Percentiles rank a stretch among this genome's conserved stretches.
Conservation (phyloP, 1,140 invertebrate genomes). For the Scylla paramamosain region DNA sequence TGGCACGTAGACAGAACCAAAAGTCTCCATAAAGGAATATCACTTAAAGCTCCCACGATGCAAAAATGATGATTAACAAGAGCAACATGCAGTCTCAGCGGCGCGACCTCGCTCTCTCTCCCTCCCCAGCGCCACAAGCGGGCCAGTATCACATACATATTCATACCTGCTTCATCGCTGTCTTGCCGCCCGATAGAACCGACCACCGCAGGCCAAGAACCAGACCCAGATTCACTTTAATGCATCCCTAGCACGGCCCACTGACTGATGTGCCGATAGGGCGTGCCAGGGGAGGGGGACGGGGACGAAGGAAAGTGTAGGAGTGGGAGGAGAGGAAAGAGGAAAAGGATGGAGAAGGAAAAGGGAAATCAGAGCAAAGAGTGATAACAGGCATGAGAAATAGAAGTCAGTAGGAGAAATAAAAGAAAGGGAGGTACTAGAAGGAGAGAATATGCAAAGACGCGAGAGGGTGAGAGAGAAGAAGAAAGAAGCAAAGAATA, state of each 20-base stretch:
- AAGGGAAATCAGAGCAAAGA: not conserved
- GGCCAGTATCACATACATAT: slow-evolving; percentile 54
- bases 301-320: not conserved
- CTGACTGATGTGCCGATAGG: not conserved
- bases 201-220: not conserved
- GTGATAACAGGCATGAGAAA: not conserved
- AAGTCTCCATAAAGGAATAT: not conserved
- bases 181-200: not conserved
- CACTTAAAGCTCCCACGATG: not conserved
- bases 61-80: slow-evolving; percentile 2
- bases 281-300: not conserved
- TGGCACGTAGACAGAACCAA: not conserved
- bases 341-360: not conserved
- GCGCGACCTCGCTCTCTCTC: not conserved
- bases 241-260: not conserved
- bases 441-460: not conserved
- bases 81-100: not conserved
- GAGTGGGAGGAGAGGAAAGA: not conserved
- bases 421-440: no score
- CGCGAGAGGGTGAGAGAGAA: not conserved
- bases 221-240: slow-evolving; percentile 22
- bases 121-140: not conserved
- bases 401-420: no score
- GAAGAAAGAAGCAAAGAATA: not conserved
- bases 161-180: slow-evolving; percentile 62